A percentile compares a stretch with the other conserved stretches of the same genome.
phyloP scores from a whole-genome alignment of 2,888 invertebrate genomes.

The Resseliella maxima region DNA sequence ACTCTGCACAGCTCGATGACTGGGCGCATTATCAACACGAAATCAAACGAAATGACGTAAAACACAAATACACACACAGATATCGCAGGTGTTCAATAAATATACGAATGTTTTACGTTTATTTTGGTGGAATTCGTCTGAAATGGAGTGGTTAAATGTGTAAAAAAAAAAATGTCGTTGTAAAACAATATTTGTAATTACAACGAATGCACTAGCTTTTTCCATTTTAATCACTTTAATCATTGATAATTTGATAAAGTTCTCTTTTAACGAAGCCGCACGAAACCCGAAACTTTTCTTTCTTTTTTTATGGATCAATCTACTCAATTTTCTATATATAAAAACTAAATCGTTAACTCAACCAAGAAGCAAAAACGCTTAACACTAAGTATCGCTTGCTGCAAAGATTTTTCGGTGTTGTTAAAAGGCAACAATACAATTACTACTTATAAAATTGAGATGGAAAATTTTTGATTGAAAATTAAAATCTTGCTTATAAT shows the following conservation, averaged over 20 bases:
- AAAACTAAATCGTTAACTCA: too few species aligned
- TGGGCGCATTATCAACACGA: constrained; percentile 14
- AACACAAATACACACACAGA: not conserved
- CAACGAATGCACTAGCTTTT: not conserved
- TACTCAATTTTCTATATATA: not conserved
- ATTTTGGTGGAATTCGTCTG: not conserved
- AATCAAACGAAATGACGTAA: constrained; percentile 21
- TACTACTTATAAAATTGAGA: too few species aligned
- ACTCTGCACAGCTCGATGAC: not conserved
- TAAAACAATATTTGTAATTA: constrained; percentile 19
- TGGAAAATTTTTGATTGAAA: too few species aligned
- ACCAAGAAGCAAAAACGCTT: too few species aligned
- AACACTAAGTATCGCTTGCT: too few species aligned
- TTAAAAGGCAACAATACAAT: too few species aligned
- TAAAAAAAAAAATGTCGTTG: not conserved
- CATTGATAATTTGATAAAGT: constrained; percentile 26
- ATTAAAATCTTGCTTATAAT: too few species aligned
- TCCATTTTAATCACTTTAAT: not conserved
- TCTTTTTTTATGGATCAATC: not conserved
- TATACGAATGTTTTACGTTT: not conserved
- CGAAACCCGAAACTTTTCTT: not conserved
- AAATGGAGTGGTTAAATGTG: constrained; percentile 16
- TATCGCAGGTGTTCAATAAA: constrained; percentile 17
- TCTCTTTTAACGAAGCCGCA: not conserved
- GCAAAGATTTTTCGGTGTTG: too few species aligned